Conservation (phyloP, 53 echinoderm and acorn worm species). For the Luidia sarsii region DNA sequence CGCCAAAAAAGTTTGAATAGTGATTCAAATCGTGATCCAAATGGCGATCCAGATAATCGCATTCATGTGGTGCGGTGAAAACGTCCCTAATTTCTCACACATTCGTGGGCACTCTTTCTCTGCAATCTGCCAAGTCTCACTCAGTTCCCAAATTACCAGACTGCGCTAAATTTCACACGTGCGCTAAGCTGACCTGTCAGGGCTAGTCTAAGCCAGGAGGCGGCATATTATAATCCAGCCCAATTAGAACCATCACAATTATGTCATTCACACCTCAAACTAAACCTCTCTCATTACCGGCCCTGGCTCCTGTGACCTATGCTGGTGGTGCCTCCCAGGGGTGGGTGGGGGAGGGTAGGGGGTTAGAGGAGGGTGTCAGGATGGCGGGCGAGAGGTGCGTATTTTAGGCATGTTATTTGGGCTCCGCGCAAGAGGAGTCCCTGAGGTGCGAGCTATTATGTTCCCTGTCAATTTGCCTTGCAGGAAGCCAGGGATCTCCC, state of each 20-base stretch:
- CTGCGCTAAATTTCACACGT: conserved; percentile 35
- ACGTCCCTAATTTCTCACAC: no score
- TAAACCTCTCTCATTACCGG: conserved; percentile 20
- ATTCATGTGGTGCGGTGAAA: no score
- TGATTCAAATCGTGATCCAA: no score
- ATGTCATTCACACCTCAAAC: conserved; percentile 22
- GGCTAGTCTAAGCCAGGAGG: background rate
- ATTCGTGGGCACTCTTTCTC: no score
- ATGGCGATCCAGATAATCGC: no score
- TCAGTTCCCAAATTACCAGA: background rate
- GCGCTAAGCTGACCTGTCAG: background rate
- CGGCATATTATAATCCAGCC: conserved; percentile 14
- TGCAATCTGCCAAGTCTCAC: no score
- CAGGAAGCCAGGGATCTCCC: conserved; percentile 18
- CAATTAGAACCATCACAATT: conserved; percentile 16
- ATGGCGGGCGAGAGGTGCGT: background rate
- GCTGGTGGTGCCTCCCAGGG: background rate
- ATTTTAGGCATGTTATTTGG: background rate
- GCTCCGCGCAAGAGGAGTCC: background rate
- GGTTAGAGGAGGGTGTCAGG: no score
- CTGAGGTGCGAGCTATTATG: conserved; percentile 20
- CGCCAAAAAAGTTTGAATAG: no score
- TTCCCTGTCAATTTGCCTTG: conserved; percentile 34
- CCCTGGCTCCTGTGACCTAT: conserved; percentile 21
- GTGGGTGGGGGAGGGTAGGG: no score